Percentiles rank a stretch among this genome's conserved stretches.
Evolutionary conservation across 1,140 invertebrate species (phyloP).

Genomic region (Hormaphis cornu): DNA sequence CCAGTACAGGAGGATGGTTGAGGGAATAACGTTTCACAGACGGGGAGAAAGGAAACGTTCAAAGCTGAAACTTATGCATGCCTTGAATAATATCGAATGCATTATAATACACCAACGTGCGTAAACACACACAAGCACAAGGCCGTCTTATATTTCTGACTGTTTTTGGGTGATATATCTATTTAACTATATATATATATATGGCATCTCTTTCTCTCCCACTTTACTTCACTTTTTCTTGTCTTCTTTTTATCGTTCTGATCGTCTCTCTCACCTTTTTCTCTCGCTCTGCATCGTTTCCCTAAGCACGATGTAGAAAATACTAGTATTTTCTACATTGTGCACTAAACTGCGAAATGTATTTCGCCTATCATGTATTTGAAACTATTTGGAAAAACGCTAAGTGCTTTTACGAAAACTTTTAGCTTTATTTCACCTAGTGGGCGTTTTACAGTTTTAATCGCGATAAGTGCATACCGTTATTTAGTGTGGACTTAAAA

Average conservation of each 20-base stretch:
- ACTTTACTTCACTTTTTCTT: not conserved
- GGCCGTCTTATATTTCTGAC: conserved; percentile 5
- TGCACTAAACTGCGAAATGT: too few species aligned
- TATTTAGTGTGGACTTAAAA: too few species aligned
- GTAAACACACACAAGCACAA: not conserved
- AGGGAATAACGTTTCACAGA: not conserved
- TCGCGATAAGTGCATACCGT: too few species aligned
- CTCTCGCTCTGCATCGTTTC: too few species aligned
- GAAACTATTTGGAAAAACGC: too few species aligned
- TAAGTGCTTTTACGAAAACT: too few species aligned
- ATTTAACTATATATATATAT: not conserved
- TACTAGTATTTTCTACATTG: too few species aligned
- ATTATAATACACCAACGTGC: not conserved
- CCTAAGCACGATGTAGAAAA: too few species aligned
- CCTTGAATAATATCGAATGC: conserved; percentile 14
- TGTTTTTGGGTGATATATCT: conserved; percentile 11
- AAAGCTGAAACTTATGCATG: conserved; percentile 26
- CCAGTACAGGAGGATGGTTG: not conserved
- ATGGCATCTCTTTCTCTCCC: not conserved
- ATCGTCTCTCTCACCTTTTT: not conserved
- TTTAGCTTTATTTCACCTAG: too few species aligned
- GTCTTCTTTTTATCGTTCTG: not conserved
- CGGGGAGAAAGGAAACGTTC: not conserved
- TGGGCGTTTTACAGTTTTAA: too few species aligned
- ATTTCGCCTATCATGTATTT: too few species aligned